Evolutionary conservation across 2,888 invertebrate species (phyloP), one percentile per base, ranked within the genome.

Genomic region (Rotaria sp.): DNA sequence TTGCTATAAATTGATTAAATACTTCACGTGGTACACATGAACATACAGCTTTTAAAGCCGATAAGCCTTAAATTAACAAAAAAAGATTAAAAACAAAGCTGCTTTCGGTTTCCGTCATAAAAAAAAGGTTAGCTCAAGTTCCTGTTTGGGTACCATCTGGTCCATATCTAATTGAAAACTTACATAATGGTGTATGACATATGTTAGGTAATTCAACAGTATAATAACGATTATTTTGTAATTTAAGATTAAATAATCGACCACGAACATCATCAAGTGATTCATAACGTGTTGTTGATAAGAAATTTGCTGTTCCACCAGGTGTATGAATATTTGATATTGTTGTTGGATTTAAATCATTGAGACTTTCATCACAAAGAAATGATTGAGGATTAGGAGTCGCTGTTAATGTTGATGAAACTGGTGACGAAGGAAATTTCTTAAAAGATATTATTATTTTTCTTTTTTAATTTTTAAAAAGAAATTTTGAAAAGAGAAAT

Each of bases 1-100:
- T 80, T 1, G 80, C 80, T 26, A 80, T 80, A 80, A 80, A 80
- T 45, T 80, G 80, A 45, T 80, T 80, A 15, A 80, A 80, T 26
- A 80, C 80, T 45, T 80, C 80, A n/a, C 80, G 41, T 45, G 80
- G 80, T n/a, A 80, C 80, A 45, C 80, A 80, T 45, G 80, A 80
- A 80, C 80, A 80, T 5, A 80, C 80, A 45, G 80, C 80, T 80
- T 80, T 80, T 15, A 80, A 80, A 26, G 80, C 41, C 8, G 45
- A 41, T 80, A 45, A 41, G 11, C 80, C 80, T 80, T 67, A 8
- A 67, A 67, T 30, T 8, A 24, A 24, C 2, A 45, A 4, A 8
- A 18, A 50, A 50, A 50, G n/a, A n/a, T n/a, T n/a, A n/a, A n/a
- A n/a, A n/a, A n/a, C n/a, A n/a, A n/a, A n/a, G n/a, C n/a, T n/a